Base-by-base conservation (phyloP, 2,888 invertebrate species). In the Sussaba pulchella region DNA sequence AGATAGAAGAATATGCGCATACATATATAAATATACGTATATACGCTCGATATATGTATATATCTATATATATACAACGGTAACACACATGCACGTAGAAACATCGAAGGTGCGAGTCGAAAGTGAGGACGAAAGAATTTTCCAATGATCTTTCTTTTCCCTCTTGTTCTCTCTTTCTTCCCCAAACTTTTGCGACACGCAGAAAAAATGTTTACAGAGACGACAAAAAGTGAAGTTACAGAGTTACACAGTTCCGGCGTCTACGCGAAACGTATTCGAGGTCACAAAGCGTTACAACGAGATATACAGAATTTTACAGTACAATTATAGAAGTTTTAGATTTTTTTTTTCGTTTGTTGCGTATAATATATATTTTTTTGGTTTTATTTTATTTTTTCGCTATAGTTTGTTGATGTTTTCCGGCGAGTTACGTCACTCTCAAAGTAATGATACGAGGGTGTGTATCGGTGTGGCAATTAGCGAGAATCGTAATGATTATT, bases 61-160 rank as follows among this genome's bases (percentile, higher is more conserved):
- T 52, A 76, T 72, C 59, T 26, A 17, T 74, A 66, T 31, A 76
- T 26, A 17, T 74, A 66, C 24, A 76, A 67, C 59, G 17, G 43
- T 47, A 72, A 80, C 81, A 75, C 72, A 87, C 89, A 89, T 88
- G 88, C 88, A 87, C 84, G 83, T 87, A 87, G 86, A 86, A 85
- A 88, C 87, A 87, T 87, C 85, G 86, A 89, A 87, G 84, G 86
- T 84, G 86, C 84, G 83, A 85, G 84, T 81, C 63, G 39, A 81
- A 82, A 85, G 86, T 84, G 82, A 85, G 85, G 79, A 83, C 73
- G 47, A 82, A 86, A 86, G 82, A 82, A 81, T 72, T 63, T 59
- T 52, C n/a, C n/a, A n/a, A 41, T 31, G 31, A n/a, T 54, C 21
- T 73, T 78, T 43, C 43, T 10, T 1, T 43, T 43, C n/a, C n/a